Conservation (phyloP, 2,797 vertebrate genomes). For the Cyprinella venusta region DNA sequence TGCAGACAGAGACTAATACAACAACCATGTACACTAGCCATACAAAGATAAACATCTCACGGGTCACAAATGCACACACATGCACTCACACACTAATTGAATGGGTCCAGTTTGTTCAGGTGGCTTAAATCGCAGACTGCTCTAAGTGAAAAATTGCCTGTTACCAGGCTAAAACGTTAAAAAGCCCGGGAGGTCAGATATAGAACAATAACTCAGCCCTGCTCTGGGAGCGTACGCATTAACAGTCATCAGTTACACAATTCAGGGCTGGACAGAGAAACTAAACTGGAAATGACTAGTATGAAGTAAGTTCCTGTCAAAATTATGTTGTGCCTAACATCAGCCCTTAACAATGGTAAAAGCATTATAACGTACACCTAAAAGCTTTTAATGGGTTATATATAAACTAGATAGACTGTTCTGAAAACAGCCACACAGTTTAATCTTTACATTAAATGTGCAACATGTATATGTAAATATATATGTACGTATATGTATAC, state of each 20-base stretch:
- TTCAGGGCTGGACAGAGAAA: neutral
- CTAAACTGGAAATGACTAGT: slow-evolving; percentile 16
- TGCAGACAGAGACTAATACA: slow-evolving; percentile 31
- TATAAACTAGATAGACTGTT: neutral
- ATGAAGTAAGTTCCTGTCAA: neutral
- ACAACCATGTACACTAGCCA: slow-evolving; percentile 36
- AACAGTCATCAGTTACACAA: slow-evolving; percentile 30
- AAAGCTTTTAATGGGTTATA: neutral
- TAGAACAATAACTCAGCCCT: slow-evolving; percentile 37
- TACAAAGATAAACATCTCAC: slow-evolving; percentile 39
- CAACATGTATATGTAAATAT: too few species aligned
- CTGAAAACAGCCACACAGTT: neutral
- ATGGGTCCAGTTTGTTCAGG: slow-evolving; percentile 37
- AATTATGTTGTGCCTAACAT: neutral
- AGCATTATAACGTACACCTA: neutral
- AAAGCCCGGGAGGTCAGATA: slow-evolving; percentile 27
- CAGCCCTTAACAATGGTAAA: neutral
- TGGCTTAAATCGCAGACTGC: slow-evolving; percentile 40
- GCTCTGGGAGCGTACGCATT: slow-evolving; percentile 35
- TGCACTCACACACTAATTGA: slow-evolving; percentile 38
- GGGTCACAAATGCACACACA: slow-evolving; percentile 19
- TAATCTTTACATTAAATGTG: too few species aligned
- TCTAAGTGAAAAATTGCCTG: slow-evolving; percentile 36
- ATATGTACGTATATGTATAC: too few species aligned
- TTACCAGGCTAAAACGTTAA: slow-evolving; percentile 27